phyloP scores from a whole-genome alignment of 1,140 invertebrate species.

The Arctopsyche grandis region DNA sequence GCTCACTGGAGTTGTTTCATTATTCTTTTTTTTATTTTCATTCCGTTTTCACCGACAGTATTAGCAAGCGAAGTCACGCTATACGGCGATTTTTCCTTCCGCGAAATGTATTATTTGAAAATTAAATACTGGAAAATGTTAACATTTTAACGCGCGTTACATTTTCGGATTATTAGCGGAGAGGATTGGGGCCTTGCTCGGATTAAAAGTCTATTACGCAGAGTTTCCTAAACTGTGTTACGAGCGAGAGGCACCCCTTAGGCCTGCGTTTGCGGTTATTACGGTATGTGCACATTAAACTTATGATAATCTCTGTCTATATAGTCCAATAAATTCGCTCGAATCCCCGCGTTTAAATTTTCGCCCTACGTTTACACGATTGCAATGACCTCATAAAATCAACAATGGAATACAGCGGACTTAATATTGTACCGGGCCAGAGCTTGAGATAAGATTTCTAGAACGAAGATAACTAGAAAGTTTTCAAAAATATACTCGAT shows the following conservation, averaged over 20 bases:
- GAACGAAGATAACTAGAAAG: too few species aligned
- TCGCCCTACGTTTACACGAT: background rate
- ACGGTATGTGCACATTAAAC: slow-evolving; percentile 4
- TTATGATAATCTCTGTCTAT: slow-evolving; percentile 4
- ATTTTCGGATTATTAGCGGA: background rate
- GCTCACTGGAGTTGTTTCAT: background rate
- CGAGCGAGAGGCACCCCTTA: background rate
- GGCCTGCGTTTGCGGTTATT: background rate
- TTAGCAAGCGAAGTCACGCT: slow-evolving; percentile 14
- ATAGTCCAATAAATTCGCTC: background rate
- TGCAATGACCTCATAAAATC: background rate
- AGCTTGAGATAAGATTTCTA: too few species aligned
- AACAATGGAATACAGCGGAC: too few species aligned
- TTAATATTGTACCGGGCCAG: too few species aligned
- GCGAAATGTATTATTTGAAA: background rate
- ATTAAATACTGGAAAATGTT: background rate
- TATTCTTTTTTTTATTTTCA: background rate
- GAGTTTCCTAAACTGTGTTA: background rate
- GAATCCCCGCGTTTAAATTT: background rate
- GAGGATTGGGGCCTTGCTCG: background rate
- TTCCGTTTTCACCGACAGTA: background rate
- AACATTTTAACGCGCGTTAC: background rate
- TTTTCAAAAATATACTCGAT: too few species aligned
- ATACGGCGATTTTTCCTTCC: background rate
- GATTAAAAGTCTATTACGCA: slow-evolving; percentile 6